phyloP scores from a whole-genome alignment of 2,113 vertebrate species.

The Euleptes europaea region DNA sequence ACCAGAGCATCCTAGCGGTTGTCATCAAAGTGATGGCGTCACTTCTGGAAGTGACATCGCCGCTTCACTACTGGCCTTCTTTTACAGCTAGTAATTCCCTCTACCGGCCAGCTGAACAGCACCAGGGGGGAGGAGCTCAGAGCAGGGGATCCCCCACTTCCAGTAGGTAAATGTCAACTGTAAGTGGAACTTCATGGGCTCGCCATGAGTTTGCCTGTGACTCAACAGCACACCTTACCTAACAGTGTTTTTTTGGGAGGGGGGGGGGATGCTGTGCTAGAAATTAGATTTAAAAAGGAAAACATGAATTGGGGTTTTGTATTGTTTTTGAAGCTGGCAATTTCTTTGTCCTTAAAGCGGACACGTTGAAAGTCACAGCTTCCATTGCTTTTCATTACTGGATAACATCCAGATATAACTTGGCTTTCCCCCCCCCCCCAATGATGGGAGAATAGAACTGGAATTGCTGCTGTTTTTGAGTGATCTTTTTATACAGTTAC shows the following conservation, averaged over 20 bases:
- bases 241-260: not conserved
- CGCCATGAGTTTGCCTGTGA: too few relatives aligned
- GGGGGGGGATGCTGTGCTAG: not conserved
- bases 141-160: too few relatives aligned
- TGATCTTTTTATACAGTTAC: constrained; percentile 21
- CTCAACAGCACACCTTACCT: not conserved
- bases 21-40: too few relatives aligned
- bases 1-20: too few relatives aligned
- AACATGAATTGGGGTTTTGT: not conserved
- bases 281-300: not conserved
- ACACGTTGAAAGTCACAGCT: not conserved
- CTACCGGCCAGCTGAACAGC: too few relatives aligned
- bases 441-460: constrained; percentile 17
- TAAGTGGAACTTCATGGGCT: too few relatives aligned
- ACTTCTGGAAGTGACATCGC: too few relatives aligned
- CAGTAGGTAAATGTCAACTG: too few relatives aligned
- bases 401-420: constrained; percentile 13
- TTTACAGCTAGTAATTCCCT: too few relatives aligned
- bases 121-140: too few relatives aligned
- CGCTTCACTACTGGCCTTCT: too few relatives aligned
- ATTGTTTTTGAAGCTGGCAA: not conserved
- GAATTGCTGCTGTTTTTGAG: not conserved
- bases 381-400: constrained; percentile 8
- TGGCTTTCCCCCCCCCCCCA: too few relatives aligned
- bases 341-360: not conserved